Evolutionary conservation across 2,797 vertebrate genomes (phyloP), one percentile per base, ranked within the genome.

Genomic region (Emys orbicularis): DNA sequence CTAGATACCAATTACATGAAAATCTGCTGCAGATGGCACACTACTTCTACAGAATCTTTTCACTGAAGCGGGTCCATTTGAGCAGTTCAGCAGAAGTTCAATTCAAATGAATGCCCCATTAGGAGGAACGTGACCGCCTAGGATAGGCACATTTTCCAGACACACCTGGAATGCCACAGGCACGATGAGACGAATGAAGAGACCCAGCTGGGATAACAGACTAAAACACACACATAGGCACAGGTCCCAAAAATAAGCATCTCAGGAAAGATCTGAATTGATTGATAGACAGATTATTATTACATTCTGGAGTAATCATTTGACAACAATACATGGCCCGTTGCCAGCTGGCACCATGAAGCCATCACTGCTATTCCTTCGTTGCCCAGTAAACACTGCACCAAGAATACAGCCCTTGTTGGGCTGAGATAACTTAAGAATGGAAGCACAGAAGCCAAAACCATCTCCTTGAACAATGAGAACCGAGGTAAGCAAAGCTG

Each of bases 381-480:
- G 74, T 95, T 93, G 90, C 85, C 86, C 0, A 6, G 96, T 81
- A 92, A 87, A 96, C 90, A 93, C 53, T 0, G 2, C 79, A 92
- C 94, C 91, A 96, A 96, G 93, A 95, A 97, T 94, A 96, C 90
- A 90, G 81, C n/a, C 90, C 94, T 97, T 97, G 90, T 96, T 95
- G 93, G 53, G 52, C 44, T 95, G 90, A 94, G 81, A 97, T 89
- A 89, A 94, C 50, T 8, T 50, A 95, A 96, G 91, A 97, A 97
- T 94, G 92, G 96, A 77, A 91, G 83, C 92, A 83, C 27, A 95
- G 82, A 94, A 77, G 96, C 92, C 93, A 97, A 96, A 97, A 97
- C 81, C 95, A 97, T 96, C 95, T 97, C 95, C 95, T 96, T 96
- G 96, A 97, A 97, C 96, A 97, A 97, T 96, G 95, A 97, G 86